Percentiles rank a stretch among this genome's conserved stretches.
Conservation (phyloP, 1,140 invertebrate genomes). For the Brachionus sp. region DNA sequence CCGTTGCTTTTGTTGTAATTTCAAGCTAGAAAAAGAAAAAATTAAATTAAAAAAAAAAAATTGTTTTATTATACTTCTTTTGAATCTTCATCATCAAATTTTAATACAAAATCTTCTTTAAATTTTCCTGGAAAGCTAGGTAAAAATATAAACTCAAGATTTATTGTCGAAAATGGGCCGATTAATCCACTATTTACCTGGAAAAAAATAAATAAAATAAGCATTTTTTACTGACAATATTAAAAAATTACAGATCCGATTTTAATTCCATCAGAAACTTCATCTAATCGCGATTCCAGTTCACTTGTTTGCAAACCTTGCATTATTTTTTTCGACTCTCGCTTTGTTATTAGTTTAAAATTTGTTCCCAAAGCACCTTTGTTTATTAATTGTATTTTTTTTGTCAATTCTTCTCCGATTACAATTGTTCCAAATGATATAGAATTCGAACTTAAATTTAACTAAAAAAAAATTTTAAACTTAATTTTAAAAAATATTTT, state of each 20-base stretch:
- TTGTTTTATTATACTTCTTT: neutral
- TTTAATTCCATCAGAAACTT: constrained; percentile 20
- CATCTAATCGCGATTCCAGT: neutral
- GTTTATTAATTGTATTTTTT: constrained; percentile 55
- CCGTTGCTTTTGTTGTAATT: constrained; percentile 52
- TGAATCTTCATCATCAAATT: constrained; percentile 20
- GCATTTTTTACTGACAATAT: neutral
- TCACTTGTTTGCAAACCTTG: neutral
- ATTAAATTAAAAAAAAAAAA: too few relatives aligned
- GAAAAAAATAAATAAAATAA: neutral
- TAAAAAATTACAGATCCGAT: neutral
- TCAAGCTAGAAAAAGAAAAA: constrained; percentile 50
- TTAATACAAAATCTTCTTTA: constrained; percentile 29
- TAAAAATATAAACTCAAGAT: neutral
- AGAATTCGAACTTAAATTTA: constrained; percentile 51
- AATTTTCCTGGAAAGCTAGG: constrained; percentile 26
- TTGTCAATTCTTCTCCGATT: constrained; percentile 56
- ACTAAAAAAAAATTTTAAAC: constrained; percentile 49
- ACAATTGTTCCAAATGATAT: constrained; percentile 58
- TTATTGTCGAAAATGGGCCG: neutral
- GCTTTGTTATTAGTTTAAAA: constrained; percentile 47
- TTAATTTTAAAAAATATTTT: neutral
- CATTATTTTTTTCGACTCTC: neutral
- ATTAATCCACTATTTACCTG: constrained; percentile 4
- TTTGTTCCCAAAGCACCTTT: constrained; percentile 58